Evolutionary conservation across 2,797 vertebrate species (phyloP).

Genomic region (Sebastes variabilis): DNA sequence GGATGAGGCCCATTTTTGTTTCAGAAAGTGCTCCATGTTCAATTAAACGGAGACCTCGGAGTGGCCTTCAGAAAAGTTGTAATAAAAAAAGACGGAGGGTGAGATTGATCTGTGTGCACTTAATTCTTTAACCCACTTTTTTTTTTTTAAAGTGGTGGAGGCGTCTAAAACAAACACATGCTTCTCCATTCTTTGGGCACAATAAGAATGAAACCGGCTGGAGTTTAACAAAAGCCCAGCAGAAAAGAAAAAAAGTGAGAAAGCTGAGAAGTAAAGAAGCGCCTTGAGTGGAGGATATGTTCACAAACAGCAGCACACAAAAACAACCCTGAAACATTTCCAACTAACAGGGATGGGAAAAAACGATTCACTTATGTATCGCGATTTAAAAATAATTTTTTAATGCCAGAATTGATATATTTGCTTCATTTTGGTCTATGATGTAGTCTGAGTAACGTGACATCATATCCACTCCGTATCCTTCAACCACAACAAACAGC

Average conservation of each 20-base stretch:
- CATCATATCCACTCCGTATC: no score
- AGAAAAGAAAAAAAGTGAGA: constrained; percentile 11
- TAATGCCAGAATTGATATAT: no score
- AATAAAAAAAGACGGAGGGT: constrained; percentile 21
- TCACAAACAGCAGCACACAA: background rate
- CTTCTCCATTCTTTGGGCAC: constrained; percentile 27
- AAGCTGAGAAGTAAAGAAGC: background rate
- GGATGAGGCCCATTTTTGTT: constrained; percentile 42
- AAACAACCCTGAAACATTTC: constrained; percentile 30
- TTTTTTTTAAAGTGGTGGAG: background rate
- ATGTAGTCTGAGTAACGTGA: no score
- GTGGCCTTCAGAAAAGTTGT: constrained; percentile 31
- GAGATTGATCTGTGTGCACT: constrained; percentile 12
- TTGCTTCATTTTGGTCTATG: no score
- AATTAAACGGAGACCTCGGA: constrained; percentile 38
- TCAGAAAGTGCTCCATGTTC: constrained; percentile 17
- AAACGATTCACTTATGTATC: no score
- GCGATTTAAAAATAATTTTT: accelerated
- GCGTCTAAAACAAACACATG: constrained; percentile 47
- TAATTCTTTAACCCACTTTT: constrained; percentile 19
- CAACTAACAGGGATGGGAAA: background rate
- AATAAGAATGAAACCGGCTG: constrained; percentile 37
- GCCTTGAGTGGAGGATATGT: constrained; percentile 30
- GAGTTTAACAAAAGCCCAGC: constrained; percentile 29
- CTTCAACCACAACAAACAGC: no score